Conservation (phyloP, 2,113 vertebrate species). For the Colius striatus region DNA sequence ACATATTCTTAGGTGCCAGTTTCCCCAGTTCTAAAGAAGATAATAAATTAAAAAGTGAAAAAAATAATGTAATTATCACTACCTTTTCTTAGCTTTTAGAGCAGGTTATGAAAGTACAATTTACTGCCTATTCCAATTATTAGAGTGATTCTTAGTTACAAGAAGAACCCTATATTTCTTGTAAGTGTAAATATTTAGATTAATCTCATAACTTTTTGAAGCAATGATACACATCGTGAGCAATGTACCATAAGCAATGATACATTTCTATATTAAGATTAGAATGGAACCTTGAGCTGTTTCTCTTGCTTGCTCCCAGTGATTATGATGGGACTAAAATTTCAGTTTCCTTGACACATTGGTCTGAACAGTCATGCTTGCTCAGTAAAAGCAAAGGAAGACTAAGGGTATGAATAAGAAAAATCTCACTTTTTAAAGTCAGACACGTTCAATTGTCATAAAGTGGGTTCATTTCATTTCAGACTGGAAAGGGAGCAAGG, state of each 20-base stretch:
- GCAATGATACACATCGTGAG: neutral
- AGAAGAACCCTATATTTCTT: neutral
- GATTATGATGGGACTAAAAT: neutral
- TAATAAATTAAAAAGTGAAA: neutral
- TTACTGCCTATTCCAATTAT: neutral
- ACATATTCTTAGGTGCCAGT: neutral
- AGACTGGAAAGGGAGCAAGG: neutral
- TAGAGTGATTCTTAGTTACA: accelerated
- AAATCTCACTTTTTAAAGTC: neutral
- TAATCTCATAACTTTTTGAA: neutral
- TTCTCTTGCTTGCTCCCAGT: neutral
- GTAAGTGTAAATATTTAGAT: neutral
- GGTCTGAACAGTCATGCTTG: neutral
- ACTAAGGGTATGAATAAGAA: accelerated
- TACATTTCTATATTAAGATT: neutral
- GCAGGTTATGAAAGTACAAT: neutral
- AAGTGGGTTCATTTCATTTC: neutral
- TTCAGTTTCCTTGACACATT: neutral
- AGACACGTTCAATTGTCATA: neutral
- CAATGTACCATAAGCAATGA: neutral
- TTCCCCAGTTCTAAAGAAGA: neutral
- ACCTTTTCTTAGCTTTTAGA: neutral
- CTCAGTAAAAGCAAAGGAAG: neutral
- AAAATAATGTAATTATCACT: neutral
- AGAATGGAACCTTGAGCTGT: neutral